These are phyloP conservation scores for Rhagologus leucostigma DNA, from an alignment of 2,113 vertebrate genomes.

Conservation along the genomic window DNA sequence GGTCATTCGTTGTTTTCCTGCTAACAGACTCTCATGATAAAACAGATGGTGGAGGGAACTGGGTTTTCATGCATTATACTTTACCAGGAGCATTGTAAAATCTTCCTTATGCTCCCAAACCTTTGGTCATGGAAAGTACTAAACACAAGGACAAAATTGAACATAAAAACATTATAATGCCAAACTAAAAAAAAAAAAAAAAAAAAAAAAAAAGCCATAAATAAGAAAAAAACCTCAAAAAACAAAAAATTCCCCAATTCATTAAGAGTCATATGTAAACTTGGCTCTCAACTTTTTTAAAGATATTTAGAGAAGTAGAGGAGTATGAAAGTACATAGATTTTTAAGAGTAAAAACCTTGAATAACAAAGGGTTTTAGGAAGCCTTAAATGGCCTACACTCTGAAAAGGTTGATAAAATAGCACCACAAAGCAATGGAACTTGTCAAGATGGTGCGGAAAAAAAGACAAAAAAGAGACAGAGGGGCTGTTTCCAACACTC, in stretches of 20 bases:
- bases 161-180: neutral
- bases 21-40: neutral
- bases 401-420: neutral
- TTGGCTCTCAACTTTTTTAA: neutral
- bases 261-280: neutral
- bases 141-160: neutral
- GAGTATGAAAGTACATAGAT: neutral
- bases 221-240: neutral
- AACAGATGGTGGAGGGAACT: neutral
- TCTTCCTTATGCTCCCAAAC: neutral
- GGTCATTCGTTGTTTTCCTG: neutral
- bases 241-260: neutral
- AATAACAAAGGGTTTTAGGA: neutral
- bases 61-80: neutral
- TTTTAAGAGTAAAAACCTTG: neutral
- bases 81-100: neutral
- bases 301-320: neutral
- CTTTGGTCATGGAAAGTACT: neutral
- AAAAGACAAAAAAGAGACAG: neutral
- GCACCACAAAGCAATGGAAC: neutral
- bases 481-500: neutral
- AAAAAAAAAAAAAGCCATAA: neutral
- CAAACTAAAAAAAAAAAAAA: neutral
- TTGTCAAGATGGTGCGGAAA: fast-evolving
- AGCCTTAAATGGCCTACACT: neutral